Evolutionary conservation across 2,113 vertebrate species (phyloP).

Genomic region (Ptyas mucosa): DNA sequence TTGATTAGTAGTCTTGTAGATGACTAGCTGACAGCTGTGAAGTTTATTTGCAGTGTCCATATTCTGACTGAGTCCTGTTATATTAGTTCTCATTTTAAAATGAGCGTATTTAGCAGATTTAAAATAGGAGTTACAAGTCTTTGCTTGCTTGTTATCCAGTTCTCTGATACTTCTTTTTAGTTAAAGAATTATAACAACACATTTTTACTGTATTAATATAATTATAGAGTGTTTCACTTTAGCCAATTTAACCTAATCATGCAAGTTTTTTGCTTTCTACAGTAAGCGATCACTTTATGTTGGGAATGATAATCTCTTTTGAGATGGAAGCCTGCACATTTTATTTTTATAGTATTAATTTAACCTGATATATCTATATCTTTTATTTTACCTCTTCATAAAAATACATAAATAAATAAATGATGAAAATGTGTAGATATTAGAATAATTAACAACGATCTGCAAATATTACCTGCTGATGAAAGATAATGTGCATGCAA

Average conservation of each 20-base stretch:
- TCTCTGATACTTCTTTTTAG: constrained; percentile 54
- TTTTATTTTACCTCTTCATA: constrained; percentile 32
- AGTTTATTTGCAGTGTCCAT: background rate
- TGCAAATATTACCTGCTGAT: constrained; percentile 1
- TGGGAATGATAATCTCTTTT: constrained; percentile 57
- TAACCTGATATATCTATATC: background rate
- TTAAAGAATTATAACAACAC: constrained; percentile 53
- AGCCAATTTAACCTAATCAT: constrained; percentile 62
- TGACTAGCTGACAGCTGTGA: background rate
- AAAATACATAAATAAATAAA: constrained; percentile 22
- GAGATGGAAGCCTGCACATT: constrained; percentile 51
- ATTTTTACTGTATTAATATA: constrained; percentile 39
- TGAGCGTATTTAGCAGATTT: background rate
- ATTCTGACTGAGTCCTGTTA: background rate
- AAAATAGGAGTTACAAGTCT: background rate
- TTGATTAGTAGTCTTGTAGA: background rate
- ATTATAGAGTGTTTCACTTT: constrained; percentile 58
- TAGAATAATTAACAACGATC: background rate
- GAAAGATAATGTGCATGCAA: background rate
- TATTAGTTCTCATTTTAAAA: background rate
- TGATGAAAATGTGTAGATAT: background rate
- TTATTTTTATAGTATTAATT: constrained; percentile 36
- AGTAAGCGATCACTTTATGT: constrained; percentile 49
- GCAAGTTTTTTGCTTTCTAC: constrained; percentile 55
- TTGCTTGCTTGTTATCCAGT: constrained; percentile 49